Evolutionary conservation across 2,113 vertebrate species (phyloP), one percentile per base, ranked within the genome.

Genomic region (Podarcis cretensis): DNA sequence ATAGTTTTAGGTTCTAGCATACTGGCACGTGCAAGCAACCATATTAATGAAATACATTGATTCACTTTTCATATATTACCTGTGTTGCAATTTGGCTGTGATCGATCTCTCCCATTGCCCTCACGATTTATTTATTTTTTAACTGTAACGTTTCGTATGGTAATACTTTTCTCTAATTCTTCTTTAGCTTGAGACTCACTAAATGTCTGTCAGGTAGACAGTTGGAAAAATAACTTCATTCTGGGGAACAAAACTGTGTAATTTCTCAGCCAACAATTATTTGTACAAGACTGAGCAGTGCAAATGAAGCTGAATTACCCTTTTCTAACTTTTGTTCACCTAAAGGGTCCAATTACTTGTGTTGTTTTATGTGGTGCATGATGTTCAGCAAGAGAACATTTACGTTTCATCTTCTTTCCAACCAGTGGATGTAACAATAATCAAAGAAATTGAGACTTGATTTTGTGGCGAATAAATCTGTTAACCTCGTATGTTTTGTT

Each of bases 221-320:
- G 30, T 27, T 21, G 1, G 59, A 77, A 83, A 74, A 88, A 35
- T 30, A 68, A 68, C n/a, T 96, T 89, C 87, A 86, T 94, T 93
- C 94, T 81, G 80, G 95, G 89, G 92, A 89, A 94, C 91, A 93
- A 94, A 95, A 87, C 81, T 80, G 65, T 92, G 87, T 90, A 91
- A 93, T 90, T 76, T 83, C 68, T 68, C 76, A 87, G 84, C 91
- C 68, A 93, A 89, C 87, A 85, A 40, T 65, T 91, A 83, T 91
- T 95, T 89, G 32, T 82, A 63, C 92, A 92, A 92, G 92, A 37
- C 85, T 83, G 85, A 87, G 65, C 82, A 54, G 84, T 93, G 85
- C 88, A 93, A 83, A 95, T 94, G 43, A 86, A 76, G 59, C 77
- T 77, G 76, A 80, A 32, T 92, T 90, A 80, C 37, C 59, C 32